phyloP scores from a whole-genome alignment of 2,113 vertebrate genomes.

The Uropsilus gracilis region DNA sequence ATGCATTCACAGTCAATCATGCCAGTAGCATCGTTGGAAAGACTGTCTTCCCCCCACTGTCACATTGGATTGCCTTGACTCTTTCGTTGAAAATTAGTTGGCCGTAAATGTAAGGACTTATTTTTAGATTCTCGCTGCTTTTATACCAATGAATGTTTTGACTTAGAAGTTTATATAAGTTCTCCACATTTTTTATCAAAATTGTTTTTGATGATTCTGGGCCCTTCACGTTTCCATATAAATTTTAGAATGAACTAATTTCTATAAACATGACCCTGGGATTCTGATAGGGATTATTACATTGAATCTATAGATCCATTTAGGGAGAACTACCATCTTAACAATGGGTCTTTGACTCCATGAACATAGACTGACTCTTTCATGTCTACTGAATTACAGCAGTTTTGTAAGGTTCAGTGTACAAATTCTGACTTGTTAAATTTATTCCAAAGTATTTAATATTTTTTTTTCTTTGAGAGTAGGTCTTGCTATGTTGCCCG shows the following conservation, averaged over 20 bases:
- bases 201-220: conserved; percentile 4
- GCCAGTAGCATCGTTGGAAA: background rate
- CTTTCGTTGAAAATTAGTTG: conserved; percentile 4
- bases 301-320: background rate
- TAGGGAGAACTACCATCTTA: background rate
- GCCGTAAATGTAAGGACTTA: conserved; percentile 6
- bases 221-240: background rate
- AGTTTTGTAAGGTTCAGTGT: background rate
- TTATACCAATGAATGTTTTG: background rate
- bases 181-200: background rate
- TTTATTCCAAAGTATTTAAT: background rate
- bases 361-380: background rate
- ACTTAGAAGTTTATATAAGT: background rate
- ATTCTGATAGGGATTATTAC: background rate
- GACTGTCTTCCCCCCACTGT: background rate
- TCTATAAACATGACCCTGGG: background rate
- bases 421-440: background rate
- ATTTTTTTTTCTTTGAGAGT: too few relatives aligned
- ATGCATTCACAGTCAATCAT: background rate
- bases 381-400: background rate
- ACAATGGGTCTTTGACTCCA: background rate
- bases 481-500: too few relatives aligned
- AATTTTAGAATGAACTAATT: background rate
- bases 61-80: background rate
- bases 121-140: background rate